Evolutionary conservation across 2,113 vertebrate genomes (phyloP).

Genomic region (Galeopterus variegatus): DNA sequence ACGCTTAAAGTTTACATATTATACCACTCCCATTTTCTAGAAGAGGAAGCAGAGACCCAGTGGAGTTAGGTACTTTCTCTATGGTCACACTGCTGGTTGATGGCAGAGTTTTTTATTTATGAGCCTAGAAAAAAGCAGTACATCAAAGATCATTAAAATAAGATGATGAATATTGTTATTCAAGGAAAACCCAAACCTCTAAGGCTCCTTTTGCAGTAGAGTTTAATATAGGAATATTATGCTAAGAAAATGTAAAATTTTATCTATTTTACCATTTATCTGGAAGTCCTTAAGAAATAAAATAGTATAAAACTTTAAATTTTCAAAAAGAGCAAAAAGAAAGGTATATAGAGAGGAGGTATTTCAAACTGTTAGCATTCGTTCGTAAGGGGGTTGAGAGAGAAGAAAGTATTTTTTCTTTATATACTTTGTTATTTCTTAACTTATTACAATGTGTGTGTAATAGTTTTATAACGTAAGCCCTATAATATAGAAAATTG

Average conservation of each 20-base stretch:
- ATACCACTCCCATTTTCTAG: neutral
- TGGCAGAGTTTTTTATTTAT: constrained; percentile 45
- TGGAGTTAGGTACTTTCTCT: constrained; percentile 14
- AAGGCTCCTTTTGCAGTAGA: neutral
- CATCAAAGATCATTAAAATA: constrained; percentile 28
- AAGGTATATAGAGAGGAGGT: neutral
- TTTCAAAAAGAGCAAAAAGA: constrained; percentile 18
- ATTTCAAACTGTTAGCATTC: neutral
- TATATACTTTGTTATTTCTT: neutral
- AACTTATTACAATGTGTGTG: neutral
- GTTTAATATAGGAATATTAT: neutral
- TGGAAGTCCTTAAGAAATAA: constrained; percentile 11
- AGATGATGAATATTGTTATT: neutral
- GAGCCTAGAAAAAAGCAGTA: neutral
- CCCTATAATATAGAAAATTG: neutral
- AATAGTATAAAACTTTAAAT: constrained; percentile 37
- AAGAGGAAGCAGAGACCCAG: neutral
- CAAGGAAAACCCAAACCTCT: constrained; percentile 54
- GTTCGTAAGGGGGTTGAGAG: neutral
- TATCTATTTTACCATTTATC: neutral
- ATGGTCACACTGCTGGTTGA: neutral
- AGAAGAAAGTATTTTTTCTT: constrained; percentile 21
- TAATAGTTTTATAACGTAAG: neutral
- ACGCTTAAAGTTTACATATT: constrained; percentile 5
- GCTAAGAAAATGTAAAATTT: constrained; percentile 39